phyloP scores from a whole-genome alignment of 2,797 vertebrate species.

The Brachyrhaphis roseni region DNA sequence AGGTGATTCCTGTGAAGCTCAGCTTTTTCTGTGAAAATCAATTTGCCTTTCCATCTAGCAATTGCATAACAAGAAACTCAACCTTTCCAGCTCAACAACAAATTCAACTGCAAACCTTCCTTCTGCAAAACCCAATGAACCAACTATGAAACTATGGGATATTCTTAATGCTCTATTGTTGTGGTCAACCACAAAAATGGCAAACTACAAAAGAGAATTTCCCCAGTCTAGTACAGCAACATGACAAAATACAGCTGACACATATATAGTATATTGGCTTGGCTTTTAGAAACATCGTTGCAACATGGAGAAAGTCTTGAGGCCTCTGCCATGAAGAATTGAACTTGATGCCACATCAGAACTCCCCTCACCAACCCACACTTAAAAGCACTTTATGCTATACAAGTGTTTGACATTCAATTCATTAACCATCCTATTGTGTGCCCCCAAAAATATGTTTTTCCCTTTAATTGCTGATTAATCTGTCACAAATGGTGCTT shows the following conservation, averaged over 20 bases:
- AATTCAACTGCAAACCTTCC: conserved; percentile 49
- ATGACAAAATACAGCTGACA: conserved; percentile 62
- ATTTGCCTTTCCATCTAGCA: conserved; percentile 51
- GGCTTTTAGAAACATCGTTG: conserved; percentile 52
- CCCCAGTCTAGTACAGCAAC: conserved; percentile 43
- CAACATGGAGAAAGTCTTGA: conserved; percentile 59
- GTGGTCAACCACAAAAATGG: conserved; percentile 47
- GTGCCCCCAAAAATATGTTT: neutral
- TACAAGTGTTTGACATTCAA: conserved; percentile 20
- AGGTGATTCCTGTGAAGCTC: conserved; percentile 48
- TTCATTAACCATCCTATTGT: neutral
- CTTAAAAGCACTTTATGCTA: conserved; percentile 52
- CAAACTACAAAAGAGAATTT: conserved; percentile 46
- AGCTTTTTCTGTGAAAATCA: conserved; percentile 58
- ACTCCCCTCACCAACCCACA: conserved; percentile 44
- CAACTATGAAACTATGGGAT: conserved; percentile 36
- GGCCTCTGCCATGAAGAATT: conserved; percentile 42
- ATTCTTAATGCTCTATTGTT: conserved; percentile 44
- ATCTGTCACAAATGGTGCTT: neutral
- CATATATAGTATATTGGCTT: conserved; percentile 33
- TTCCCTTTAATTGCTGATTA: neutral
- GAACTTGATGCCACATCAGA: conserved; percentile 50
- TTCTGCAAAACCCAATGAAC: conserved; percentile 23
- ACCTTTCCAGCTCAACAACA: conserved; percentile 42
- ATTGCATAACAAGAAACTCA: conserved; percentile 37